Evolutionary conservation across 2,888 invertebrate species (phyloP), one percentile per base, ranked within the genome.

Genomic region (Poecilus cupreus): DNA sequence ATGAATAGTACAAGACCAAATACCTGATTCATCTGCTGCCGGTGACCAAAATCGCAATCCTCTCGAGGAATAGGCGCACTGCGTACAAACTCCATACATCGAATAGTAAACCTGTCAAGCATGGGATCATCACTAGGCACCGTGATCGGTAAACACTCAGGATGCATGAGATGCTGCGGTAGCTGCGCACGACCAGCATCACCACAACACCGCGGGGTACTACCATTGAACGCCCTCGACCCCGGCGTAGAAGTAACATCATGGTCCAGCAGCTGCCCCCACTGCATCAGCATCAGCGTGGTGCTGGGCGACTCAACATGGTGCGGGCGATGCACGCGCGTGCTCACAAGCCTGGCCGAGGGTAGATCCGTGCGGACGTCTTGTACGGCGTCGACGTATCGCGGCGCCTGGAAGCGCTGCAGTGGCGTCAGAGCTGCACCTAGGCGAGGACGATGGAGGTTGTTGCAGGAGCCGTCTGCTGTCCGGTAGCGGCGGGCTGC

Each of bases 261-360:
- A 86, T 97, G 97, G 87, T 97, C 97, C 81, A 97, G 86, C 85
- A 97, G 94, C 89, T 97, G 97, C 0, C 97, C 97, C 96, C 97
- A 97, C 87, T 97, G 97, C 93, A 96, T 96, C 82, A 96, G 91
- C 92, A 96, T 93, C 84, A 95, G 93, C 0, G 96, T 96, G 6
- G 96, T 91, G 0, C 92, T 91, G 0, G 92, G 91, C 4, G 93
- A 91, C 83, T 94, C 94, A 0, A 91, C 91, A 85, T 94, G 93
- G 83, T 91, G 91, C 57, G 75, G 54, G 6, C 72, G 90, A 87
- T 95, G 95, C 70, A 95, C 91, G 1, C 91, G 86, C 8, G 93
- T 90, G 87, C 96, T 96, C 83, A 97, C 92, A 82, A 92, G 92
- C 26, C 97, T 90, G 0, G 97, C 92, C 68, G 95, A 96, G 1